phyloP scores from a whole-genome alignment of 2,888 invertebrate genomes.

The Oscheius sp. region DNA sequence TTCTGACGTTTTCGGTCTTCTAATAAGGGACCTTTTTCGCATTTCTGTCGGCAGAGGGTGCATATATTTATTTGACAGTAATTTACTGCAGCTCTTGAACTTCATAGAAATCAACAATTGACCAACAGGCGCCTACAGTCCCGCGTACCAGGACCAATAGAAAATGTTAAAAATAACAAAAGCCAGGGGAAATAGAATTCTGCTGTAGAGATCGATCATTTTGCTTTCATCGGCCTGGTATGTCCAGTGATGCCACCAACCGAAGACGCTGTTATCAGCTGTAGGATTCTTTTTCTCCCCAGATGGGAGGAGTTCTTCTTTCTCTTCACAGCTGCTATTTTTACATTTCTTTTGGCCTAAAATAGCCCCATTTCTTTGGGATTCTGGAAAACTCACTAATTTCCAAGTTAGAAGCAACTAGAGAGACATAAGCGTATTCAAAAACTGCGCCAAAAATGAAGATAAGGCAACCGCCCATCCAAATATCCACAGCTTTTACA shows the following conservation, averaged over 20 bases:
- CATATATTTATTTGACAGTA: too few relatives aligned
- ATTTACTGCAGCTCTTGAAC: too few relatives aligned
- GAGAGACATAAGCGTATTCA: slow-evolving; percentile 30
- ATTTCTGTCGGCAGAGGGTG: too few relatives aligned
- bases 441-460: slow-evolving; percentile 33
- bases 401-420: slow-evolving; percentile 16
- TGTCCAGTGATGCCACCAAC: slow-evolving; percentile 27
- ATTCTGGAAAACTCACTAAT: neutral
- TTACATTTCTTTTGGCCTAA: slow-evolving; percentile 1
- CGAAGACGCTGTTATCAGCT: neutral
- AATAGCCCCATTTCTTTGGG: neutral
- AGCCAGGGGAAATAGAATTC: slow-evolving; percentile 15
- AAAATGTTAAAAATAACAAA: slow-evolving; percentile 10
- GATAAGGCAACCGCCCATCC: slow-evolving; percentile 28
- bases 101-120: too few relatives aligned
- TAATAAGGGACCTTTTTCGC: too few relatives aligned
- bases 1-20: too few relatives aligned
- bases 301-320: neutral
- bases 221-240: slow-evolving; percentile 23
- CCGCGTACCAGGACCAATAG: slow-evolving; percentile 20
- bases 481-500: slow-evolving; percentile 32
- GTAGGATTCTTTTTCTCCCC: neutral
- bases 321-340: neutral
- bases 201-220: slow-evolving; percentile 15
- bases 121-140: too few relatives aligned